phyloP scores from a whole-genome alignment of 2,113 vertebrate genomes.

The Leuciscus idus region DNA sequence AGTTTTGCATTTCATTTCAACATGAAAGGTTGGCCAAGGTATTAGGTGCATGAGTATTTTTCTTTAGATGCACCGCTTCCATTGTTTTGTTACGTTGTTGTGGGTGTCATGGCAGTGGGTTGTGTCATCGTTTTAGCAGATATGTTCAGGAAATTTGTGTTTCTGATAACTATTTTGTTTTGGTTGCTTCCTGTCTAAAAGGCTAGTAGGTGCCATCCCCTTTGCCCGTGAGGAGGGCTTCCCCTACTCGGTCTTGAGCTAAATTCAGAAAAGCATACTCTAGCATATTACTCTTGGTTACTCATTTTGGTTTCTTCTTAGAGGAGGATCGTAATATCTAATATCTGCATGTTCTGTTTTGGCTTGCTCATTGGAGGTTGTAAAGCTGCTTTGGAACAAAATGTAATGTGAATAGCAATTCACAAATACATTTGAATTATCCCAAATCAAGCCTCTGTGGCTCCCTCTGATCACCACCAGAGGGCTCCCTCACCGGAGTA shows the following conservation, averaged over 20 bases:
- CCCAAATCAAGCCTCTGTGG: too few relatives aligned
- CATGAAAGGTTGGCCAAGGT: not conserved
- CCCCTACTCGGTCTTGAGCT: not conserved
- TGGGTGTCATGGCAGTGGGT: not conserved
- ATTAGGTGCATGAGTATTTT: too few relatives aligned
- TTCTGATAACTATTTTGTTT: not conserved
- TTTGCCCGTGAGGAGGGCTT: not conserved
- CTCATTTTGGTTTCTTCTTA: not conserved
- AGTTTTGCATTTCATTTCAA: not conserved
- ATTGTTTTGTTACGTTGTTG: not conserved
- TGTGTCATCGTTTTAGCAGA: too few relatives aligned
- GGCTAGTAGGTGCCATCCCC: not conserved
- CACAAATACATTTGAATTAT: not conserved
- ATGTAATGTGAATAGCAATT: not conserved
- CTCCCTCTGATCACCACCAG: too few relatives aligned
- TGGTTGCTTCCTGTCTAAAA: slow-evolving; percentile 8
- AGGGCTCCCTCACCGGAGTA: too few relatives aligned
- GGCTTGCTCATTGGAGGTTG: not conserved
- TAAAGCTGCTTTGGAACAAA: not conserved
- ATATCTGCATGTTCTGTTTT: not conserved
- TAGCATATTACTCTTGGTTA: not conserved
- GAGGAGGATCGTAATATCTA: not conserved
- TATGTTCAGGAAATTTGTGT: not conserved
- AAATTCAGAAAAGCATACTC: not conserved
- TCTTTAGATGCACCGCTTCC: too few relatives aligned